Evolutionary conservation across 1,140 invertebrate genomes (phyloP).

Genomic region (Mercenaria mercenaria): DNA sequence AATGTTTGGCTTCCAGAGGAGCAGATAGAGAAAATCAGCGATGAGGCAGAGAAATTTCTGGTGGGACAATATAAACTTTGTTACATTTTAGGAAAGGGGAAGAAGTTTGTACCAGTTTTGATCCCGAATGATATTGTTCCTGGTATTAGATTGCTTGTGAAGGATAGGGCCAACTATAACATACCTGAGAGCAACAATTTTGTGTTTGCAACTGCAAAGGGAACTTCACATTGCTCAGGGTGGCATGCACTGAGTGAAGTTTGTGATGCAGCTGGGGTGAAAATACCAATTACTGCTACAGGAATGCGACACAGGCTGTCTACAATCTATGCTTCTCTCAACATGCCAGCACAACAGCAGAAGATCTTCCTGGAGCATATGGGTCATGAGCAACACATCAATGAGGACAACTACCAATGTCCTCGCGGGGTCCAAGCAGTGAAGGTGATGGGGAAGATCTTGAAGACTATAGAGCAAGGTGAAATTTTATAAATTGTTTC

Average conservation of each 20-base stretch:
- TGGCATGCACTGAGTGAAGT: slow-evolving; percentile 55
- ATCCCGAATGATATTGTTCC: slow-evolving; percentile 51
- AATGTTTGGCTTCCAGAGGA: slow-evolving; percentile 51
- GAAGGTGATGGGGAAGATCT: slow-evolving; percentile 44
- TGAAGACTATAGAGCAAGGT: background rate
- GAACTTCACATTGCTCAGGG: slow-evolving; percentile 57
- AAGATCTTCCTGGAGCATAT: slow-evolving; percentile 60
- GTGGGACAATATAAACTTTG: slow-evolving; percentile 50
- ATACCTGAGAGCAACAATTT: slow-evolving; percentile 41
- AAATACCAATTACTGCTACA: slow-evolving; percentile 57
- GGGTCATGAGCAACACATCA: slow-evolving; percentile 55
- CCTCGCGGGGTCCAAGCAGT: slow-evolving; percentile 5
- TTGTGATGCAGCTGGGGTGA: slow-evolving; percentile 32
- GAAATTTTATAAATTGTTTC: too few species aligned
- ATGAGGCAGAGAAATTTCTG: slow-evolving; percentile 65
- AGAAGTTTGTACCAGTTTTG: slow-evolving; percentile 64
- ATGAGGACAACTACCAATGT: slow-evolving; percentile 61
- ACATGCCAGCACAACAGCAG: slow-evolving; percentile 43
- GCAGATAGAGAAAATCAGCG: slow-evolving; percentile 45
- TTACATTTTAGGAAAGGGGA: slow-evolving; percentile 55
- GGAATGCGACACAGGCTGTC: slow-evolving; percentile 63
- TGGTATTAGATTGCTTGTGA: slow-evolving; percentile 46
- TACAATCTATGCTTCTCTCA: slow-evolving; percentile 51
- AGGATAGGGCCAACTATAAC: slow-evolving; percentile 41
- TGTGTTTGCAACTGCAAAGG: slow-evolving; percentile 61